Conservation (phyloP, 2,797 vertebrate species). For the Mycteria americana region DNA sequence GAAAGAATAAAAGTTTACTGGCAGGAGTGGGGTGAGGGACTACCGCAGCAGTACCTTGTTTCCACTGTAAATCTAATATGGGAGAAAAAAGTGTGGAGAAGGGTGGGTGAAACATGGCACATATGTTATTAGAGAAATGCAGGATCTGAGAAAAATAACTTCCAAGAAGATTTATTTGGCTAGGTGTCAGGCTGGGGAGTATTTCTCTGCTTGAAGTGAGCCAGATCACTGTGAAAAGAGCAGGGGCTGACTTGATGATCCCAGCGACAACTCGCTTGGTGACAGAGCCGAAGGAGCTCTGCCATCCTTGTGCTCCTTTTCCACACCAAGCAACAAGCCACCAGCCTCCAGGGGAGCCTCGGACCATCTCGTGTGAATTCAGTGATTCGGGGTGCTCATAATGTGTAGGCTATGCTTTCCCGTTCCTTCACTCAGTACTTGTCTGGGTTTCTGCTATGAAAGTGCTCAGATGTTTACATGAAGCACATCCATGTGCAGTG, state of each 20-base stretch:
- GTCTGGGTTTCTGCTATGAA: background rate
- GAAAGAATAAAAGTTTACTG: background rate
- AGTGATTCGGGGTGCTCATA: background rate
- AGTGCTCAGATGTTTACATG: background rate
- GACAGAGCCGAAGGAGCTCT: background rate
- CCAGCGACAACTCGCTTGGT: accelerated
- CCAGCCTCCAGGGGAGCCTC: background rate
- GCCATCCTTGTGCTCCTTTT: background rate
- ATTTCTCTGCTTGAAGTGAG: background rate
- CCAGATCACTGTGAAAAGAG: background rate
- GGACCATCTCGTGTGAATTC: background rate
- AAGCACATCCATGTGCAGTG: background rate
- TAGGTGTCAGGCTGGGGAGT: background rate
- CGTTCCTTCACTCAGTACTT: accelerated
- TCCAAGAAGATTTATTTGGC: constrained; percentile 7
- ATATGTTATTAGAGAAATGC: background rate
- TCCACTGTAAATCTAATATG: background rate
- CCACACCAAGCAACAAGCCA: accelerated
- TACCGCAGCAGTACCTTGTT: background rate
- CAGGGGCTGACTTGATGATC: background rate
- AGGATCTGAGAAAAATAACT: background rate
- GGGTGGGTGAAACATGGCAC: background rate
- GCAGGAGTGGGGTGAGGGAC: background rate
- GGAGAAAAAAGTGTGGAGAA: background rate
- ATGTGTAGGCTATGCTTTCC: background rate